Percentiles rank a stretch among this genome's conserved stretches.
Evolutionary conservation across 2,113 vertebrate genomes (phyloP).

Genomic region (Salvelinus sp.): DNA sequence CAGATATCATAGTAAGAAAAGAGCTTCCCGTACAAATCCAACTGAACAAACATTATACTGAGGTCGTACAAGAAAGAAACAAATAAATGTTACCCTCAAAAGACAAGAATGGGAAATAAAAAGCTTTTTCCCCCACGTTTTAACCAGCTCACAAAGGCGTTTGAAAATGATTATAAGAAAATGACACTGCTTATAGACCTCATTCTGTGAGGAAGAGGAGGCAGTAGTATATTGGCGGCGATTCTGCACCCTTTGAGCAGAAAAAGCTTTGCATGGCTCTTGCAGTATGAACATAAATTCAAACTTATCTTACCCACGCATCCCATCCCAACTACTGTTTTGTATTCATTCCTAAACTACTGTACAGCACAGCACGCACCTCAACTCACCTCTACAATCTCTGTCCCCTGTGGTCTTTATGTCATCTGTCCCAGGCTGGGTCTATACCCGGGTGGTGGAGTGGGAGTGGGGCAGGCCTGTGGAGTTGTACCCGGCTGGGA

Average conservation of each 20-base stretch:
- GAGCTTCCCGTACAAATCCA: slow-evolving; percentile 75
- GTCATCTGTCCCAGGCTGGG: not conserved
- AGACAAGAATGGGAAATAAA: slow-evolving; percentile 71
- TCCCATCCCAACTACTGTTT: slow-evolving; percentile 60
- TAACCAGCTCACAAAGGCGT: slow-evolving; percentile 39
- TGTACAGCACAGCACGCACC: slow-evolving; percentile 20
- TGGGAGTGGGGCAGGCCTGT: slow-evolving; percentile 95
- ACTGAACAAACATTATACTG: slow-evolving; percentile 76
- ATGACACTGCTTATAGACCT: slow-evolving; percentile 65
- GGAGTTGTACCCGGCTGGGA: slow-evolving; percentile 92
- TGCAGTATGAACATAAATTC: slow-evolving; percentile 60
- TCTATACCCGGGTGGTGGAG: slow-evolving; percentile 97
- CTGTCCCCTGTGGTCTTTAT: not conserved
- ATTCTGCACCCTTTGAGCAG: slow-evolving; percentile 50
- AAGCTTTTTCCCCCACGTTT: slow-evolving; percentile 58
- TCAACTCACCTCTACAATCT: not conserved
- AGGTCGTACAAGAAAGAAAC: slow-evolving; percentile 68
- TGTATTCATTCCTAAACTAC: slow-evolving; percentile 46
- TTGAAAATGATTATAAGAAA: slow-evolving; percentile 69
- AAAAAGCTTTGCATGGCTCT: slow-evolving; percentile 42
- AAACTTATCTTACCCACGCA: slow-evolving; percentile 64
- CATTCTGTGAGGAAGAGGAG: slow-evolving; percentile 63
- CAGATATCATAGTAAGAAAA: slow-evolving; percentile 72
- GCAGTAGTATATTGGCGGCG: slow-evolving; percentile 56
- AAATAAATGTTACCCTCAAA: slow-evolving; percentile 50